phyloP scores from a whole-genome alignment of 2,113 vertebrate genomes.

The Equus quagga region DNA sequence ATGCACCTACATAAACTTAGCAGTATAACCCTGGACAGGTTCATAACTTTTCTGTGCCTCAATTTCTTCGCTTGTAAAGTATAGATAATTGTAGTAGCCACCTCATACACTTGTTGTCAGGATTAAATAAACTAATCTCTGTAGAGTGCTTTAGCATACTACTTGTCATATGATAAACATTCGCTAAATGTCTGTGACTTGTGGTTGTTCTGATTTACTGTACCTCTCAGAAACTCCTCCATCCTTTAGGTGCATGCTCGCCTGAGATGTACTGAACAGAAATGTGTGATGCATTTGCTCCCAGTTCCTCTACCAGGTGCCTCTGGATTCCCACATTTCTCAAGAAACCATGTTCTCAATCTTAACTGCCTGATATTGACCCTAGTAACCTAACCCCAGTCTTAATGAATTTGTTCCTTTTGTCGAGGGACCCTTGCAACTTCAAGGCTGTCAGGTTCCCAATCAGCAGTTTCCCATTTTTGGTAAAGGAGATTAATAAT shows the following conservation, averaged over 20 bases:
- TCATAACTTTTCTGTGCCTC: neutral
- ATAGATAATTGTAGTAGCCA: neutral
- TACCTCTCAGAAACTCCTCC: neutral
- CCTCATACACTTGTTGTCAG: conserved; percentile 24
- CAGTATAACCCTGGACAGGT: neutral
- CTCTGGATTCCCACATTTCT: neutral
- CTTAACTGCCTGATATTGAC: neutral
- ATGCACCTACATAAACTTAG: neutral
- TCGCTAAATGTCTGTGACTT: conserved; percentile 8
- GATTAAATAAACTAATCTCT: neutral
- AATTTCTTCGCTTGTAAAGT: neutral
- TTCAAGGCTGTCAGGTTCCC: neutral
- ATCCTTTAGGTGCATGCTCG: neutral
- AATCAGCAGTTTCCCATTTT: neutral
- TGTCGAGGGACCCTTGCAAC: neutral
- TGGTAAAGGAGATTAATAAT: neutral
- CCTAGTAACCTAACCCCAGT: neutral
- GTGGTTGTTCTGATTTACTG: neutral
- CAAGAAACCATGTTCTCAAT: conserved; percentile 2
- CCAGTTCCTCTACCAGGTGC: neutral
- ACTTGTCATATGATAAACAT: neutral
- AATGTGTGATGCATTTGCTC: neutral
- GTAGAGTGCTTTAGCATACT: neutral
- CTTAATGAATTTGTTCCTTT: neutral
- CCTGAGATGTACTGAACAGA: neutral